These are phyloP conservation scores for Cyprinodon diabolis DNA, from an alignment of 2,797 vertebrate genomes.

Conservation along the genomic window DNA sequence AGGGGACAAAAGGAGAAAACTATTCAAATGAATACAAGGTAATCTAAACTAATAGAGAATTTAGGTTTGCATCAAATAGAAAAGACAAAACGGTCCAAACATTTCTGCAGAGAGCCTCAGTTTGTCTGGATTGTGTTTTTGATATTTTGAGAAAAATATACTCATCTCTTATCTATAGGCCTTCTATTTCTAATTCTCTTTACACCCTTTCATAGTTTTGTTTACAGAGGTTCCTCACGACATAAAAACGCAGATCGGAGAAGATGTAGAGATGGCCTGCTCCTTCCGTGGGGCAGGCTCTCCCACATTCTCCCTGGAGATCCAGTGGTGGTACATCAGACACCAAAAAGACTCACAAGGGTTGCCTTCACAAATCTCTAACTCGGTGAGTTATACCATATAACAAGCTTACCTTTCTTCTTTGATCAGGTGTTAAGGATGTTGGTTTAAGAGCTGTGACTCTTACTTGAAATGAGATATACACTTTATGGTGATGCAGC, in stretches of 20 bases:
- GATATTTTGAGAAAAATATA: neutral
- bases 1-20: too few relatives aligned
- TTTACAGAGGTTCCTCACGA: slow-evolving; percentile 95
- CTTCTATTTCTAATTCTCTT: neutral
- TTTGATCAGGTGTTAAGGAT: neutral
- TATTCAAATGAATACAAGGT: too few relatives aligned
- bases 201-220: slow-evolving; percentile 78
- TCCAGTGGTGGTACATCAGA: slow-evolving; percentile 98
- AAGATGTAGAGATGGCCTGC: slow-evolving; percentile 97
- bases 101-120: neutral
- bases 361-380: slow-evolving; percentile 82
- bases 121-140: neutral
- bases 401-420: neutral
- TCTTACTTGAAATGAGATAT: too few relatives aligned
- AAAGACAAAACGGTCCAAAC: neutral
- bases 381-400: slow-evolving; percentile 77
- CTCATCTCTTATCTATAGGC: neutral
- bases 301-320: slow-evolving; percentile 93
- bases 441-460: too few relatives aligned
- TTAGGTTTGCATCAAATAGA: too few relatives aligned
- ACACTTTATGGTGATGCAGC: too few relatives aligned
- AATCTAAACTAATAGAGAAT: too few relatives aligned
- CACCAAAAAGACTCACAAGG: slow-evolving; percentile 84
- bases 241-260: slow-evolving; percentile 85
- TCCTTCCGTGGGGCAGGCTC: slow-evolving; percentile 92